These are phyloP conservation scores for Falco punctatus DNA, from an alignment of 2,113 vertebrate genomes.

Conservation along the genomic window DNA sequence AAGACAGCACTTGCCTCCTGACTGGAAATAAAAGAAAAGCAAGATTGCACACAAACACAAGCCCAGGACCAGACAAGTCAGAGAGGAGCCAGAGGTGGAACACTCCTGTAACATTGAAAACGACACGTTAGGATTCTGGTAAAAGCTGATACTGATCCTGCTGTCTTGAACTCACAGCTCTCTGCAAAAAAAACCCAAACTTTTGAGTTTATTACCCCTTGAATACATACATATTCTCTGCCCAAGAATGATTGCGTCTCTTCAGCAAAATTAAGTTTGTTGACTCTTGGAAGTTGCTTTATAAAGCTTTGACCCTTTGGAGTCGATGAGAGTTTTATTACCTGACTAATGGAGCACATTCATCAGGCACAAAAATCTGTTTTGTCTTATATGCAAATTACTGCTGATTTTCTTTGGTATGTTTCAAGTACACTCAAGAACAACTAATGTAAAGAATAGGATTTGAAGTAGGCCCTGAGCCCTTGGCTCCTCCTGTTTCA, in stretches of 20 bases:
- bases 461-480: neutral
- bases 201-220: neutral
- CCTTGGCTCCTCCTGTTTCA: neutral
- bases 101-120: neutral
- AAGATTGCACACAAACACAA: constrained; percentile 2
- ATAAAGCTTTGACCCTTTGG: neutral
- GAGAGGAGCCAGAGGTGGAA: constrained; percentile 15
- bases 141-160: neutral
- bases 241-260: neutral
- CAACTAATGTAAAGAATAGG: neutral
- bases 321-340: neutral
- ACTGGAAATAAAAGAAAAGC: constrained; percentile 11
- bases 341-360: neutral
- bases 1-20: neutral
- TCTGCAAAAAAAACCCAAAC: neutral
- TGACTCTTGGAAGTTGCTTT: neutral
- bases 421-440: neutral
- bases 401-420: neutral
- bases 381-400: neutral
- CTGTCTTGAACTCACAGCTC: neutral
- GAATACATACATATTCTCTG: neutral
- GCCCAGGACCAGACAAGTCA: neutral
- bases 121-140: neutral
- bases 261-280: neutral
- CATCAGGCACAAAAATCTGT: neutral